These are phyloP conservation scores for Isurus oxyrinchus DNA, from an alignment of 2,113 vertebrate species.

Conservation along the genomic window DNA sequence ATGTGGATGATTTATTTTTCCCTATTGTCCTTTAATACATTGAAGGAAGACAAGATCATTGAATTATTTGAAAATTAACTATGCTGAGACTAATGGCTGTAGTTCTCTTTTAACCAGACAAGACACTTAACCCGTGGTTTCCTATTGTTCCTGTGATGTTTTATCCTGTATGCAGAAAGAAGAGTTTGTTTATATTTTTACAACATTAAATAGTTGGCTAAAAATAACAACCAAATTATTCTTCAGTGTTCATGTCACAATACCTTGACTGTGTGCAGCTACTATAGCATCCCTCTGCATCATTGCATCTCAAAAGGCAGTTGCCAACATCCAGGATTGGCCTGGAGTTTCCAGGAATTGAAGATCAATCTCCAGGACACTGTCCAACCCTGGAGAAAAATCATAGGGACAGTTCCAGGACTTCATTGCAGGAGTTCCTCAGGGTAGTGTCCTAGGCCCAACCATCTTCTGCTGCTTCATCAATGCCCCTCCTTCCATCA, in stretches of 20 bases:
- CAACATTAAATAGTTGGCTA: background rate
- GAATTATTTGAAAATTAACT: background rate
- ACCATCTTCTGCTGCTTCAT: too few relatives aligned
- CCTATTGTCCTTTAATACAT: background rate
- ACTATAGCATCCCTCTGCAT: background rate
- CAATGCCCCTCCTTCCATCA: too few relatives aligned
- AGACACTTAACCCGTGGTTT: background rate
- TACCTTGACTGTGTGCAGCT: background rate
- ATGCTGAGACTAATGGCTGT: background rate
- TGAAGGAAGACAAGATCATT: background rate
- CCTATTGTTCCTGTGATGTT: background rate
- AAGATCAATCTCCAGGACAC: too few relatives aligned
- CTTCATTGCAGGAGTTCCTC: too few relatives aligned
- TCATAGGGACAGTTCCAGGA: too few relatives aligned
- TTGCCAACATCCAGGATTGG: too few relatives aligned
- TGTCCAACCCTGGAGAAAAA: too few relatives aligned
- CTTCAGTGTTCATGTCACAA: background rate
- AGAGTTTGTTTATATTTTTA: background rate
- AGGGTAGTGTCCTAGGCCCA: too few relatives aligned
- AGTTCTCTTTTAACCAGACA: background rate
- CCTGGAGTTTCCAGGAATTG: too few relatives aligned
- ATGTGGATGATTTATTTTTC: background rate
- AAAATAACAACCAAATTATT: constrained; percentile 14
- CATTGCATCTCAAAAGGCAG: background rate
- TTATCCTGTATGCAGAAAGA: background rate